Evolutionary conservation across 1,140 invertebrate species (phyloP).

Genomic region (Pseudobourletiella spinata): DNA sequence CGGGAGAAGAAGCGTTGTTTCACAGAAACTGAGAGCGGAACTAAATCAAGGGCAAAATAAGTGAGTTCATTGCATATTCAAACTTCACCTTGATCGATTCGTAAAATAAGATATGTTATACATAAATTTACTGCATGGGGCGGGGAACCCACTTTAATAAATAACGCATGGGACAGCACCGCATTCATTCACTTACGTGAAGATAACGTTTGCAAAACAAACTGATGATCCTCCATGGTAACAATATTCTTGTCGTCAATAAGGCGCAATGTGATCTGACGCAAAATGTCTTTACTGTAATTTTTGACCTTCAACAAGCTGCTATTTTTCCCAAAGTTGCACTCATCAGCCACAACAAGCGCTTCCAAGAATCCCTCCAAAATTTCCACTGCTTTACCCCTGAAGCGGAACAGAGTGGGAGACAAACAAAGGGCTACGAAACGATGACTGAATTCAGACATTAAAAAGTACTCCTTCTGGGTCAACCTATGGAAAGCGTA

Average conservation of each 20-base stretch:
- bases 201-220: background rate
- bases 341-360: constrained; percentile 6
- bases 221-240: background rate
- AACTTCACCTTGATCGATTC: no score
- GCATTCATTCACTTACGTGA: background rate
- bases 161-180: background rate
- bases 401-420: background rate
- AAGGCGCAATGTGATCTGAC: background rate
- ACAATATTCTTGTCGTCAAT: background rate
- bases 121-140: background rate
- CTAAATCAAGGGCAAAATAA: constrained; percentile 9
- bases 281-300: background rate
- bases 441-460: constrained; percentile 10
- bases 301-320: background rate
- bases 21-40: constrained; percentile 8
- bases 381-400: constrained; percentile 6
- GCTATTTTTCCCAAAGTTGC: constrained; percentile 6
- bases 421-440: constrained; percentile 22
- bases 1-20: constrained; percentile 12
- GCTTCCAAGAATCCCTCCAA: constrained; percentile 14
- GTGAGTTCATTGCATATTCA: no score
- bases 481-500: background rate
- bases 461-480: constrained; percentile 2
- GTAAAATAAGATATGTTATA: background rate
- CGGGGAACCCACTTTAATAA: no score